Evolutionary conservation across 2,888 invertebrate genomes (phyloP), one percentile per base, ranked within the genome.

Genomic region (Rhimphoctona megacephalus): DNA sequence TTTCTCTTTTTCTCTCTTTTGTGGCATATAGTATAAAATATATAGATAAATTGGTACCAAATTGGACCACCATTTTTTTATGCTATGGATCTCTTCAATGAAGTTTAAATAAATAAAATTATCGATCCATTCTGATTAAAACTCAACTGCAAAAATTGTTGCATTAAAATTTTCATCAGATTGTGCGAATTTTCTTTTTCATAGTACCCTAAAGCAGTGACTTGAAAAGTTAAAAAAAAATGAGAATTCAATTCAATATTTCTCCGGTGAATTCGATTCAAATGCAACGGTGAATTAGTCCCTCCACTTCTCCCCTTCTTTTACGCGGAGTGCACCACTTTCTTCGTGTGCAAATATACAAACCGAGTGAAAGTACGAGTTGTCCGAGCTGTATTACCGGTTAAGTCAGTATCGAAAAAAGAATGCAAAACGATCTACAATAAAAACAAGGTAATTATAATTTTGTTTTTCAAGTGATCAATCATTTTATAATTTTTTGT

Each of bases 311-410:
- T 67, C 39, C 33, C n/a, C 46, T 7, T 17, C 11, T 25, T 57
- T 43, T 4, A 22, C 39, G 1, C 57, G 2, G 22, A 46, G 67
- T 25, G 66, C 57, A 49, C 77, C 77, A 77, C 77, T 77, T 77
- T 77, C 77, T 77, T 77, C 77, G 4, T 77, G n/a, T 43, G 66
- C n/a, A 33, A 43, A 36, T 61, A 36, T 17, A n/a, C 19, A 14
- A 54, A 64, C 49, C 49, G 22, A 66, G 77, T 77, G 77, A 77
- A 77, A 77, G 77, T 77, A 90, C 90, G 85, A 90, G 88, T 78
- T 83, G 72, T 52, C 64, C 67, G 49, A 46, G 76, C 64, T 64
- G 46, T 76, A 46, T 74, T 86, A 72, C 81, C 69, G 84, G 82
- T 79, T 89, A 81, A 85, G 81, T 84, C 80, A 77, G 46, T 64